Base-by-base conservation (phyloP, 2,113 vertebrate species). In the Thunnus maccoyii region DNA sequence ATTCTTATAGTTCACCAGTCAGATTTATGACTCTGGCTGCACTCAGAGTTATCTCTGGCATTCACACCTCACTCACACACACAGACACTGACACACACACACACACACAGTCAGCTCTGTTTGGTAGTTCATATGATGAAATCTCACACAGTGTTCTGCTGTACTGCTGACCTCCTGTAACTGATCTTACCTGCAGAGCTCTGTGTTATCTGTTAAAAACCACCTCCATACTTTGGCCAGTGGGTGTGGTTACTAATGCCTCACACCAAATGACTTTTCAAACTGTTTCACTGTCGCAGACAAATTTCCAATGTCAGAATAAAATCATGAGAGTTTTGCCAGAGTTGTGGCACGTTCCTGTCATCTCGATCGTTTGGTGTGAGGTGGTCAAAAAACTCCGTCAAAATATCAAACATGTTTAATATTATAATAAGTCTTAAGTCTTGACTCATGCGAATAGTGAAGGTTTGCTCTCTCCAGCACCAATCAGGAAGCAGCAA, bases 1-100 rank as follows among this genome's bases (percentile, higher is more conserved):
- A 67, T 85, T 76, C 32, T 9, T 20, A 55, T 63, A 17, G 32
- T 80, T 41, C 36, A 63, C 65, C n/a, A 0, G 52, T 22, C 60
- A 60, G 74, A 90, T 91, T 90, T 90, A 88, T 54, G 74, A 63
- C 48, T 81, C 44, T 77, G 77, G 68, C 78, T 20, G 67, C 16
- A n/a, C 63, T 52, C 79, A 56, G 44, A 50, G 63, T 80, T 20
- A 85, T 83, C 76, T 75, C 22, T 80, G 86, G 76, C 55, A 88
- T 82, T 81, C 71, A 84, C 84, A 80, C 79, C 69, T 52, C 30
- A 20, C 36, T 51, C 44, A 25, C 22, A 56, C 41, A 47, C 64
- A 51, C 25, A 48, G 46, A 70, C 20, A 54, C 30, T 41, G 55
- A 72, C 55, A 87, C 47, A 64, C 79, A 82, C 56, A 52, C 71